Percentiles rank a stretch among this genome's conserved stretches.
phyloP scores from a whole-genome alignment of 2,113 vertebrate genomes.

The Hydrolagus affinis region DNA sequence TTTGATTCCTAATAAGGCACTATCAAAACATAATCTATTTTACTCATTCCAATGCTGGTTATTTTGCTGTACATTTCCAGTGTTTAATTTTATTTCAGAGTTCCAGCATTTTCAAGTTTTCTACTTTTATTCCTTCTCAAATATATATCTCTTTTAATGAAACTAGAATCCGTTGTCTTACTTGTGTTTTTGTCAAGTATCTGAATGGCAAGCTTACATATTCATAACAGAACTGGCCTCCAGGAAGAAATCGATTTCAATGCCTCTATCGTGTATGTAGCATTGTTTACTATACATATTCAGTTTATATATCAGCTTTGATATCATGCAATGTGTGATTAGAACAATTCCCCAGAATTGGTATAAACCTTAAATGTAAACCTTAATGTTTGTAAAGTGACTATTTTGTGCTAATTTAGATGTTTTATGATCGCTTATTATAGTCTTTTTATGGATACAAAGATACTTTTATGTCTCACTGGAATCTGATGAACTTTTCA shows the following conservation, averaged over 20 bases:
- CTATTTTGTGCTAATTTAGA: background rate
- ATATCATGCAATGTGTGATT: background rate
- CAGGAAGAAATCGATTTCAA: background rate
- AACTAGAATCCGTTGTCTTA: constrained; percentile 8
- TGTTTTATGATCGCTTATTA: background rate
- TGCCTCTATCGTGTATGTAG: constrained; percentile 7
- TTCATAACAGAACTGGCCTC: background rate
- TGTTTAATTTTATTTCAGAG: no score
- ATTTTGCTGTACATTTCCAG: no score
- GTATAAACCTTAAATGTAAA: background rate
- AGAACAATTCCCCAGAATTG: background rate
- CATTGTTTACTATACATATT: background rate
- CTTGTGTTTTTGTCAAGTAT: constrained; percentile 22
- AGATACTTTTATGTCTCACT: background rate
- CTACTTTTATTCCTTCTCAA: no score
- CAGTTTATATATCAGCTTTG: constrained; percentile 2
- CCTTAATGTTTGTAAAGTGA: background rate
- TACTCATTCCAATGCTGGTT: no score
- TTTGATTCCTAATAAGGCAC: no score
- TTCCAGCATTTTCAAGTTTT: no score
- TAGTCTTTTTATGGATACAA: background rate
- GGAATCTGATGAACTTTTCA: background rate
- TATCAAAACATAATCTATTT: no score
- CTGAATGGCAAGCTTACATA: constrained; percentile 3
- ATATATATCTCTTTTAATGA: background rate